Base-by-base conservation (phyloP, 1,140 invertebrate species). In the Lanistes nyassanus region DNA sequence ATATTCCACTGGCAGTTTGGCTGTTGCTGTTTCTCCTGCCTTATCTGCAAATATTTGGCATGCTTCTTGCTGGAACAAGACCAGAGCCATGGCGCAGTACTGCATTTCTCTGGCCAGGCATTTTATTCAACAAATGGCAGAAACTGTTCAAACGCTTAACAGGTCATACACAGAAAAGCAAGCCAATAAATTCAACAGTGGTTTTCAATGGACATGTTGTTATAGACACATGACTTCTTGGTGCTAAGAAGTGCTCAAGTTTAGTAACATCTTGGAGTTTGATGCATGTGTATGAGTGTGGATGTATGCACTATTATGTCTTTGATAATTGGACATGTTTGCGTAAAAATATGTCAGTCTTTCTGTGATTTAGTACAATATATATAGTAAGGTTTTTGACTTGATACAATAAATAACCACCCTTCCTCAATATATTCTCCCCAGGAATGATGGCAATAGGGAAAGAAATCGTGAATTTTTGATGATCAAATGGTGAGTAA, bases 21-120 rank as follows among this genome's bases (percentile, higher is more conserved):
- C 56, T 87, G 42, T 56, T 84, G 4, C 51, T 86, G 21, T 80
- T 84, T 47, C 64, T 85, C 7, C 34, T 86, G 42, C 84, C 84
- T 60, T 87, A 87, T 70, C 67, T 87, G 23, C 86, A 87, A 60
- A 72, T 87, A 19, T 87, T 87, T 74, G 83, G 81, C 21, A 80
- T 86, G 78, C 72, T 87, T 23, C 64, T 87, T 31, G 85, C 86
- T 6, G 86, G 85, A 66, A 87, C 86, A 21, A 77, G 80, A 23
- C 66, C 80, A 29, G 85, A 87, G 64, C 86, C 86, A 31, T 81
- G 78, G 77, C 71, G 82, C 19, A 84, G 83, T 70, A 53, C 84
- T 13, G 84, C 86, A 11, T 84, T 82, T 64, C 68, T 83, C 26
- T 87, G 86, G 86, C 86, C 86, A 56, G 79, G 79, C 6, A 69